Evolutionary conservation across 2,797 vertebrate genomes (phyloP).

Genomic region (Xenopus petersii): DNA sequence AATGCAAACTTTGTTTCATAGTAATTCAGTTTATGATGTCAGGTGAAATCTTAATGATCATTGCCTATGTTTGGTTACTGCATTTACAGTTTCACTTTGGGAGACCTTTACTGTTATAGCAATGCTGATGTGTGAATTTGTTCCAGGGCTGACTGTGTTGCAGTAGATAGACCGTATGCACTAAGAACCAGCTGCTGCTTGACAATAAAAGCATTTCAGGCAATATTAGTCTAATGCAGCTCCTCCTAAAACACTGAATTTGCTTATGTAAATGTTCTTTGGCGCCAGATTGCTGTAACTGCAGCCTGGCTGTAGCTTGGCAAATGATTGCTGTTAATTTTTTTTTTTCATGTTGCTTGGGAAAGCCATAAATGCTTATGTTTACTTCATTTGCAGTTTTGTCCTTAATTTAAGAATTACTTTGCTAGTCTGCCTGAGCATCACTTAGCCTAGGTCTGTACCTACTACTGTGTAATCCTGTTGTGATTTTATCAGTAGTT

Average conservation of each 20-base stretch:
- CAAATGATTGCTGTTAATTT: constrained; percentile 25
- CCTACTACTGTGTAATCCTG: constrained; percentile 35
- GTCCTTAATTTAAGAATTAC: neutral
- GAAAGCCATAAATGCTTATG: too few relatives aligned
- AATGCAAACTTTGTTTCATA: too few relatives aligned
- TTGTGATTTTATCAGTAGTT: constrained; percentile 39
- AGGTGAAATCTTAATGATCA: too few relatives aligned
- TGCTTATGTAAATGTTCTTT: constrained; percentile 65
- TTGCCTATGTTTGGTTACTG: too few relatives aligned
- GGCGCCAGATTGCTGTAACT: constrained; percentile 61
- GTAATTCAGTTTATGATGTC: too few relatives aligned
- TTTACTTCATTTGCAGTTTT: neutral
- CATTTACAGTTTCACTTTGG: too few relatives aligned
- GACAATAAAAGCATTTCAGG: constrained; percentile 40
- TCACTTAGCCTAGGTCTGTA: constrained; percentile 8
- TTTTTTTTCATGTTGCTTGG: neutral
- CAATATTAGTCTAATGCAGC: constrained; percentile 48
- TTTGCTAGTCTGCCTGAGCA: neutral
- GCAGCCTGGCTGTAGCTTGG: constrained; percentile 54
- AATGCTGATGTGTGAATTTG: too few relatives aligned
- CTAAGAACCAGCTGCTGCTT: constrained; percentile 5
- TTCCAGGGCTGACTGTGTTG: too few relatives aligned
- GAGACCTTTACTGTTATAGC: too few relatives aligned
- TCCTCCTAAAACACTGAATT: constrained; percentile 54
- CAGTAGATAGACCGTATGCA: too few relatives aligned